A percentile compares a stretch with the other conserved stretches of the same genome.
These are phyloP conservation scores for Sitophilus oryzae DNA, from an alignment of 1,140 invertebrate genomes.

Conservation along the genomic window DNA sequence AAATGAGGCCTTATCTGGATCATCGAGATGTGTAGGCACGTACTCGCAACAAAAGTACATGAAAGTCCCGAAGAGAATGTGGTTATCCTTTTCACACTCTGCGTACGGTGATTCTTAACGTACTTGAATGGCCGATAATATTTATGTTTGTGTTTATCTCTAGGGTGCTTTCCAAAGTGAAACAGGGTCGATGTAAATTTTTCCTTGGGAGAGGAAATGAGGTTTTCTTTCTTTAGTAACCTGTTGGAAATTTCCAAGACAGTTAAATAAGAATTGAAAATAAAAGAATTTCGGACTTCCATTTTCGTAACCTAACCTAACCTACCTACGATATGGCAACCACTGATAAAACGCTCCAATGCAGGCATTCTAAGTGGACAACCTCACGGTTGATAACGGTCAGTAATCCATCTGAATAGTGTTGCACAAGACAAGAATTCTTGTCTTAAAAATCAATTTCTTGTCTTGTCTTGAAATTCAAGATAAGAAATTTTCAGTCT, in stretches of 20 bases:
- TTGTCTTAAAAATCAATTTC: too few relatives aligned
- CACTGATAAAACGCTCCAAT: too few relatives aligned
- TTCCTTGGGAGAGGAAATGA: background rate
- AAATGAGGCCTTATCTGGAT: constrained; percentile 1
- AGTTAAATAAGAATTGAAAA: too few relatives aligned
- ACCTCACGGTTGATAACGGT: too few relatives aligned
- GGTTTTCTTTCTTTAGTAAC: background rate
- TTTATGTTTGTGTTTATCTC: background rate
- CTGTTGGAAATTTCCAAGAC: background rate
- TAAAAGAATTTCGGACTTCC: too few relatives aligned
- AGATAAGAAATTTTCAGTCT: too few relatives aligned
- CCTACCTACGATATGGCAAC: too few relatives aligned
- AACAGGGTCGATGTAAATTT: background rate
- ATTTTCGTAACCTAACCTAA: too few relatives aligned
- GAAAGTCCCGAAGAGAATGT: background rate
- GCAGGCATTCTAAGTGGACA: too few relatives aligned
- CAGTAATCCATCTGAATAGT: too few relatives aligned
- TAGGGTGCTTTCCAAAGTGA: background rate
- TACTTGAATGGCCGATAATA: background rate
- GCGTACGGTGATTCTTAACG: background rate
- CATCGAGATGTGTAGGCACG: constrained; percentile 23
- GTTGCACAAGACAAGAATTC: too few relatives aligned
- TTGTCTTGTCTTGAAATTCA: too few relatives aligned
- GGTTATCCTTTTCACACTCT: background rate
- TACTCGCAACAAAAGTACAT: constrained; percentile 6